Evolutionary conservation across 2,113 vertebrate species (phyloP).

Genomic region (Phocoena phocoena): DNA sequence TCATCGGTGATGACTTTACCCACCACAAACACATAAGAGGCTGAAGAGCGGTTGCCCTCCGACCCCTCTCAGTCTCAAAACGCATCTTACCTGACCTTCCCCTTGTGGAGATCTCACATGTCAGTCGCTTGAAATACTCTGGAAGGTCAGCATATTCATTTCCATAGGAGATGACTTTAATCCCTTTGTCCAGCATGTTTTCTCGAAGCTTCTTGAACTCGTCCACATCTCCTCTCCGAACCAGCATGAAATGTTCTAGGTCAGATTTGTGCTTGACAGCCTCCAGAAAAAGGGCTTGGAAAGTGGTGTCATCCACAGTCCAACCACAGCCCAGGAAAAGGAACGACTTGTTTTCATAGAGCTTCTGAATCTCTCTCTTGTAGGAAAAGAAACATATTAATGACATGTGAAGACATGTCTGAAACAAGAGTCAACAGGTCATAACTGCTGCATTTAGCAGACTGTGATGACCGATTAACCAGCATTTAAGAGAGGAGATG

Average conservation of each 20-base stretch:
- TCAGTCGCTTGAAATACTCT: constrained; percentile 93
- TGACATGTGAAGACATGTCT: neutral
- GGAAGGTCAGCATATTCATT: constrained; percentile 93
- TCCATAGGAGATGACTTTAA: constrained; percentile 97
- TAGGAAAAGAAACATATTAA: constrained; percentile 60
- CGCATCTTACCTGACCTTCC: constrained; percentile 81
- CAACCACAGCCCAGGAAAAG: constrained; percentile 96
- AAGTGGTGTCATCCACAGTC: constrained; percentile 97
- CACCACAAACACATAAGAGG: neutral
- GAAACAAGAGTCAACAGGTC: neutral
- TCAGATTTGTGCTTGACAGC: constrained; percentile 97
- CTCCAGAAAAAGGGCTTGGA: constrained; percentile 97
- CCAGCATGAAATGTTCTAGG: constrained; percentile 97
- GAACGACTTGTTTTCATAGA: constrained; percentile 97
- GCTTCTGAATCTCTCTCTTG: constrained; percentile 97
- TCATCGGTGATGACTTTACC: neutral
- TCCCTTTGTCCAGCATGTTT: constrained; percentile 98
- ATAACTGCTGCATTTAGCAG: neutral
- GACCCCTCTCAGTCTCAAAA: neutral
- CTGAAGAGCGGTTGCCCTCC: neutral
- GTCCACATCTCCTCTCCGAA: constrained; percentile 93
- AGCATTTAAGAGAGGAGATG: neutral
- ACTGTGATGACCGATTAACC: neutral
- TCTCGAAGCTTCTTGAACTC: constrained; percentile 97
- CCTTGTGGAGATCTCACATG: constrained; percentile 90